Evolutionary conservation across 2,113 vertebrate species (phyloP).

Genomic region (Porphyrio hochstetteri): DNA sequence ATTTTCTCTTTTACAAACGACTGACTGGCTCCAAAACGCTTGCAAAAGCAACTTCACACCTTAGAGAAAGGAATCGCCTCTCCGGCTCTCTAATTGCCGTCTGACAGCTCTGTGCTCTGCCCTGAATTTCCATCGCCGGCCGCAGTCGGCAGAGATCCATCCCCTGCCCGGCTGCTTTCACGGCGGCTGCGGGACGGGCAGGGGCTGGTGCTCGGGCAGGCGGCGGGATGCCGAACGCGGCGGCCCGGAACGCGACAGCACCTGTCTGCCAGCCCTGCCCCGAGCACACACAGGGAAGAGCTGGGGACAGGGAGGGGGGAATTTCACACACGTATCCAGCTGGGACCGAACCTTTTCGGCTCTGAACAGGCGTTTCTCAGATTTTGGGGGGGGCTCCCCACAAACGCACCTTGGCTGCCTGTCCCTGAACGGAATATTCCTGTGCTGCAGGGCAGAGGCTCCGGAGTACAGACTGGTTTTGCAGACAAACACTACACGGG

Average conservation of each 20-base stretch:
- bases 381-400: neutral
- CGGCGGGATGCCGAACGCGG: too few relatives aligned
- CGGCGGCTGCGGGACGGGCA: neutral
- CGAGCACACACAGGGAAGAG: neutral
- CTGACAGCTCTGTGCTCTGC: neutral
- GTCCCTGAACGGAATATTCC: neutral
- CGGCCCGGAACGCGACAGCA: neutral
- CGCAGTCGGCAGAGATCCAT: neutral
- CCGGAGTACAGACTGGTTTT: neutral
- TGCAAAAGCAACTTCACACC: neutral
- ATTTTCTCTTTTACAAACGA: neutral
- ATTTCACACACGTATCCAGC: accelerated
- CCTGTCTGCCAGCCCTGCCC: neutral
- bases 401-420: neutral
- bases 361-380: neutral
- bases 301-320: neutral
- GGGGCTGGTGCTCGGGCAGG: neutral
- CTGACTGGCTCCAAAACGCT: neutral
- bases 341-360: accelerated
- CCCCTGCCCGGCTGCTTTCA: neutral
- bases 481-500: neutral
- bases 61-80: neutral
- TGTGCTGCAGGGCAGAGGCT: neutral
- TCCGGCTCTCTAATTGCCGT: neutral
- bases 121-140: neutral